phyloP scores from a whole-genome alignment of 2,888 invertebrate species.

The Odontocerum albicorne region DNA sequence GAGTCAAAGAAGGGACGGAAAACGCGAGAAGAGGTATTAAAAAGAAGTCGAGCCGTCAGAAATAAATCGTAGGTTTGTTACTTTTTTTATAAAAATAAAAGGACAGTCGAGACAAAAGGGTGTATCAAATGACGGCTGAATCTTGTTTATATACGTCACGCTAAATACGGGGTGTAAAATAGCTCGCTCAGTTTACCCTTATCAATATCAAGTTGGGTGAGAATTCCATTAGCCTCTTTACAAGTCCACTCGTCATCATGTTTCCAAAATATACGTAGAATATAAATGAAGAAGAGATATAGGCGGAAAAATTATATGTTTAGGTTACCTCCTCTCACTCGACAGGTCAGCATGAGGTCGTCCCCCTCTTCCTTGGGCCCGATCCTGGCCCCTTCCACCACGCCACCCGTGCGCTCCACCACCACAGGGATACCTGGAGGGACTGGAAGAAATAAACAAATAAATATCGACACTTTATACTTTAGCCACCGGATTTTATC shows the following conservation, averaged over 20 bases:
- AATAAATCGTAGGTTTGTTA: too few relatives aligned
- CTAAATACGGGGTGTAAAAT: too few relatives aligned
- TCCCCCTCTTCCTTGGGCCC: conserved; percentile 87
- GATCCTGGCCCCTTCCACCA: conserved; percentile 74
- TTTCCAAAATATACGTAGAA: conserved; percentile 1
- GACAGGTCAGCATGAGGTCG: conserved; percentile 81
- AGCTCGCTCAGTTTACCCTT: too few relatives aligned
- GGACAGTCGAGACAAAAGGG: too few relatives aligned
- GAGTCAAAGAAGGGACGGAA: too few relatives aligned
- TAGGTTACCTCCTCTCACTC: conserved; percentile 77
- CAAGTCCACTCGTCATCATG: conserved; percentile 4
- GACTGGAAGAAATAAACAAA: conserved; percentile 59
- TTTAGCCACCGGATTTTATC: too few relatives aligned
- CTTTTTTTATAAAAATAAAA: too few relatives aligned
- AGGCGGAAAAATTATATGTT: background rate
- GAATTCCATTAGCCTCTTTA: conserved; percentile 8
- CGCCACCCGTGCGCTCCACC: conserved; percentile 76
- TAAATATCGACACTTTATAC: background rate
- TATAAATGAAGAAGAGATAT: background rate
- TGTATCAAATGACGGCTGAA: too few relatives aligned
- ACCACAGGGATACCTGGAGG: conserved; percentile 86
- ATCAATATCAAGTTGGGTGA: conserved; percentile 10
- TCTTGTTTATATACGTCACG: too few relatives aligned
- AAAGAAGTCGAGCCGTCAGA: too few relatives aligned
- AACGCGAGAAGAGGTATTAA: too few relatives aligned